These are phyloP conservation scores for Heteromurus nitidus DNA, from an alignment of 2,888 invertebrate genomes.

Conservation along the genomic window DNA sequence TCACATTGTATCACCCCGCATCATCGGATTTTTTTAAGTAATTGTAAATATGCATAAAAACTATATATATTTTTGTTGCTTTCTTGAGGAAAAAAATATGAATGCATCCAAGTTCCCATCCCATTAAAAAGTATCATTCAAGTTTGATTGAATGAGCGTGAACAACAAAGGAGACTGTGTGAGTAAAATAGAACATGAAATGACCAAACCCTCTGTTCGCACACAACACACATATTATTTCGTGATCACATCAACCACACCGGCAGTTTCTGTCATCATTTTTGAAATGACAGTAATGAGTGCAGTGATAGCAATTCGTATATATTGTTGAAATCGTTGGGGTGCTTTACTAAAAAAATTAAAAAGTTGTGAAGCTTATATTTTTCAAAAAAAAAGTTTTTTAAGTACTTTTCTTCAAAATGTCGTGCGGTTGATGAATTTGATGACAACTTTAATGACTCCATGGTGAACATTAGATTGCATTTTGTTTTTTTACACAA, in stretches of 20 bases:
- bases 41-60: not conserved
- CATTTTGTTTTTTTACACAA: too few species aligned
- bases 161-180: not conserved
- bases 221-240: too few species aligned
- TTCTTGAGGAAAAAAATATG: not conserved
- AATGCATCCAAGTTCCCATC: conserved; percentile 14
- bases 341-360: conserved; percentile 5
- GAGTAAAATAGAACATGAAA: not conserved
- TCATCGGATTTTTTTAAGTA: not conserved
- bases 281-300: not conserved
- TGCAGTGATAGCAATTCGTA: not conserved
- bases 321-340: not conserved
- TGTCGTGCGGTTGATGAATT: not conserved
- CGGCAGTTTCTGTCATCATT: not conserved
- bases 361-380: not conserved
- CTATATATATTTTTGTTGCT: not conserved
- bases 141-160: not conserved
- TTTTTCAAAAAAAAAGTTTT: not conserved
- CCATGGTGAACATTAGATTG: too few species aligned
- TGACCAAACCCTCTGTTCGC: not conserved
- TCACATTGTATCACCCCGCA: conserved; percentile 4
- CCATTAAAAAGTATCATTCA: not conserved
- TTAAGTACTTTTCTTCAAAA: not conserved
- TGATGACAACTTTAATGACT: not conserved
- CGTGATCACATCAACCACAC: too few species aligned